Conservation (phyloP, 2,113 vertebrate species). For the Xenopus laevis region DNA sequence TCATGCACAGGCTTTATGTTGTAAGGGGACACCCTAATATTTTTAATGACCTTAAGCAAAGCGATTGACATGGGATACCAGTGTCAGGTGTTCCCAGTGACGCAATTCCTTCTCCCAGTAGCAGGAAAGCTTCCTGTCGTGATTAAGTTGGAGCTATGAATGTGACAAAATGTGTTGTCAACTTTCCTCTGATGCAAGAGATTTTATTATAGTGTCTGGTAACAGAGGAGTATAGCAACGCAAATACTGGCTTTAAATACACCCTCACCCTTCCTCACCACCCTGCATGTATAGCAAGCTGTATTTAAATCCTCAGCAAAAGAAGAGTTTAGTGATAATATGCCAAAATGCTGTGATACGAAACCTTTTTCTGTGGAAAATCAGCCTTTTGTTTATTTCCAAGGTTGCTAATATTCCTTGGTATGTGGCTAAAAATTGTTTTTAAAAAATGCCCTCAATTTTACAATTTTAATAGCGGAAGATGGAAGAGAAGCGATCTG, state of each 20-base stretch:
- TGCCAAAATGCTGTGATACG: no score
- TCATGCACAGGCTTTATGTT: slow-evolving; percentile 62
- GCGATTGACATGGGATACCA: slow-evolving; percentile 75
- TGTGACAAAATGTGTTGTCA: slow-evolving; percentile 82
- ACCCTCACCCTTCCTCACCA: slow-evolving; percentile 32
- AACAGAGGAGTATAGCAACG: slow-evolving; percentile 77
- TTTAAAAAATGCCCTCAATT: no score
- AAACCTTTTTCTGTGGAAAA: no score
- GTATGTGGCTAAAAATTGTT: no score
- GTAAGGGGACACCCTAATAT: slow-evolving; percentile 74
- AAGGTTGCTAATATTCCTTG: no score
- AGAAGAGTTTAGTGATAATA: background rate
- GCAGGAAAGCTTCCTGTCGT: slow-evolving; percentile 68
- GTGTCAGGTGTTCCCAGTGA: slow-evolving; percentile 77
- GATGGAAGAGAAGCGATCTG: no score
- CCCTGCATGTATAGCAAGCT: slow-evolving; percentile 46
- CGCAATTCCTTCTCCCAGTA: slow-evolving; percentile 69
- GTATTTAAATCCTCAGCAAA: slow-evolving; percentile 53
- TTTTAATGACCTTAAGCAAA: slow-evolving; percentile 76
- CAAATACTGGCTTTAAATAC: slow-evolving; percentile 78
- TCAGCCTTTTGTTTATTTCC: no score
- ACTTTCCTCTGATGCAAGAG: slow-evolving; percentile 90
- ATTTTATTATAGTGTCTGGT: slow-evolving; percentile 85
- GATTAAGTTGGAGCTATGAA: slow-evolving; percentile 75
- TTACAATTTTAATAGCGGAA: no score